Percentiles rank a stretch among this genome's conserved stretches.
These are phyloP conservation scores for Rhamphomyia laevipes DNA, from an alignment of 2,888 invertebrate genomes.

Conservation along the genomic window DNA sequence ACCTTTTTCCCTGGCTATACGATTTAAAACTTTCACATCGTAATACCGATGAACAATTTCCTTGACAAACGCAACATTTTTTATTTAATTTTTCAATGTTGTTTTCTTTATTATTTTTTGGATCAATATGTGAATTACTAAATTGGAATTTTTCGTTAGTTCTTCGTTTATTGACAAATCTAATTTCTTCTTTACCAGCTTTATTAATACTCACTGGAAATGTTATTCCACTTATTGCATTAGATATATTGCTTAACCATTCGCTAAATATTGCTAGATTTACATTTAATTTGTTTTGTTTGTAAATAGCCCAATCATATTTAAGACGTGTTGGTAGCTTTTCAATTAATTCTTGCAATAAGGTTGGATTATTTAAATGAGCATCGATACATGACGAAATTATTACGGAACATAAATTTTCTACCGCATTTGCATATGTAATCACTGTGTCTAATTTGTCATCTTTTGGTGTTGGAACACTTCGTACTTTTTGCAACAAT, in stretches of 20 bases:
- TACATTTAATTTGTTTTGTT: neutral
- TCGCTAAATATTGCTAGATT: slow-evolving; percentile 1
- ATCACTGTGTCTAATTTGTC: neutral
- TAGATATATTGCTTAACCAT: slow-evolving; percentile 6
- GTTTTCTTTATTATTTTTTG: neutral
- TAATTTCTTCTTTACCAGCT: too few relatives aligned
- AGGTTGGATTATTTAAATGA: neutral
- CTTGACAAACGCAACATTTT: slow-evolving; percentile 3
- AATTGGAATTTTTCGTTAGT: too few relatives aligned
- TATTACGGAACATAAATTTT: neutral
- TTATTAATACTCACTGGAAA: neutral
- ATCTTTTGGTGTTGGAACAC: neutral
- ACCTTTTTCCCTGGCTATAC: neutral
- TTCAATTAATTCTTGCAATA: neutral
- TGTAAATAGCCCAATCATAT: slow-evolving; percentile 8
- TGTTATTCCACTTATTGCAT: neutral
- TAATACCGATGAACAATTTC: neutral
- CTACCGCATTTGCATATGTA: neutral
- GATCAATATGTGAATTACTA: too few relatives aligned
- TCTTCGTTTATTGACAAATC: too few relatives aligned
- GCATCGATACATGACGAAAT: neutral
- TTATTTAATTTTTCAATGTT: neutral
- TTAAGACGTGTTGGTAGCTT: neutral
- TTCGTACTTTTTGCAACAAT: neutral
- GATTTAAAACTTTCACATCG: slow-evolving; percentile 1